A percentile compares a stretch with the other conserved stretches of the same genome.
phyloP scores from a whole-genome alignment of 2,113 vertebrate genomes.

The Semicossyphus pulcher region DNA sequence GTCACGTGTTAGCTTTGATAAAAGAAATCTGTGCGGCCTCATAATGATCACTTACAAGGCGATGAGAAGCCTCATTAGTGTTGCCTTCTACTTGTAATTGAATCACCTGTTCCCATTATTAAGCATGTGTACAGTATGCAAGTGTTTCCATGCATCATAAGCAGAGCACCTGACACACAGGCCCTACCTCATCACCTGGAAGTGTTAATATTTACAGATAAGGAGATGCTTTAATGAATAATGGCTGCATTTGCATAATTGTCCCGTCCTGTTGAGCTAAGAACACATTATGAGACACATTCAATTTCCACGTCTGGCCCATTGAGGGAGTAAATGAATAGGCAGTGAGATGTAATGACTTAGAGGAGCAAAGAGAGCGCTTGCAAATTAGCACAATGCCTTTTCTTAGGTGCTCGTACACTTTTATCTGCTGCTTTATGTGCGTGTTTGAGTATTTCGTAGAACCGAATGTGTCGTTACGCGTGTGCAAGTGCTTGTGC shows the following conservation, averaged over 20 bases:
- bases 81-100: slow-evolving; percentile 9
- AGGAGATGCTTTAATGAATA: slow-evolving; percentile 42
- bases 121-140: slow-evolving; percentile 31
- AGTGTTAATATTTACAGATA: slow-evolving; percentile 59
- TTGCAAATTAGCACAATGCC: slow-evolving; percentile 34
- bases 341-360: slow-evolving; percentile 44
- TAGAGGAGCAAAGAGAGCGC: slow-evolving; percentile 22
- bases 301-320: slow-evolving; percentile 43
- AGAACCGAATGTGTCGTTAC: slow-evolving; percentile 21
- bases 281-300: slow-evolving; percentile 57
- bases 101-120: slow-evolving; percentile 22
- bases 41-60: background rate
- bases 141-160: slow-evolving; percentile 39
- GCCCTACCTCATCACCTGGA: slow-evolving; percentile 52
- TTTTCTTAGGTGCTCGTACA: slow-evolving; percentile 21
- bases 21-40: background rate
- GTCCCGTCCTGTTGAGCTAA: slow-evolving; percentile 45
- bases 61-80: slow-evolving; percentile 27
- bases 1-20: slow-evolving; percentile 16
- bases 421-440: slow-evolving; percentile 15
- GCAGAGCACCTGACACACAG: slow-evolving; percentile 24
- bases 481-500: slow-evolving; percentile 27
- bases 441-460: slow-evolving; percentile 15
- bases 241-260: slow-evolving; percentile 68
- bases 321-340: slow-evolving; percentile 56